Conservation (phyloP, 2,797 vertebrate species). For the Apogon hyalosoma region DNA sequence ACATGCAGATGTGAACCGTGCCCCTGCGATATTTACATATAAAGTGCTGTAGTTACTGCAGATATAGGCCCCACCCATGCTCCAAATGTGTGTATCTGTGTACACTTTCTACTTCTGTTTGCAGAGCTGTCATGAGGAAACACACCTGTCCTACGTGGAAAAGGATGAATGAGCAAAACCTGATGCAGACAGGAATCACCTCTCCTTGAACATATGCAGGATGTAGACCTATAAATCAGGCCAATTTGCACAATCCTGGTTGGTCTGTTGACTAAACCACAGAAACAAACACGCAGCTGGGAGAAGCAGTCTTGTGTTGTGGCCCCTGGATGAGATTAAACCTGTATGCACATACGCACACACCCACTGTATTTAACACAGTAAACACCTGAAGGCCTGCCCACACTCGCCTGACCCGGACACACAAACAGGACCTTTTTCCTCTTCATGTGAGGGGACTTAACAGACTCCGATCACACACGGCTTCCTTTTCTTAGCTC, state of each 20-base stretch:
- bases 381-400: slow-evolving; percentile 62
- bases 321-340: slow-evolving; percentile 25
- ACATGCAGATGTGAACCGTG: slow-evolving; percentile 27
- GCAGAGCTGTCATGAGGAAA: slow-evolving; percentile 55
- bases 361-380: slow-evolving; percentile 54
- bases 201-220: slow-evolving; percentile 41
- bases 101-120: slow-evolving; percentile 51
- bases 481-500: no score
- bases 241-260: slow-evolving; percentile 10
- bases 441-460: no score
- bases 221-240: slow-evolving; percentile 32
- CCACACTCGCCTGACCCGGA: slow-evolving; percentile 53
- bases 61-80: slow-evolving; percentile 36
- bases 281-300: slow-evolving; percentile 17
- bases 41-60: slow-evolving; percentile 20
- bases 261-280: neutral
- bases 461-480: no score
- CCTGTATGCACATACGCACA: slow-evolving; percentile 26
- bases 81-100: slow-evolving; percentile 13
- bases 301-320: slow-evolving; percentile 26
- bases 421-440: slow-evolving; percentile 31
- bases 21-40: slow-evolving; percentile 62
- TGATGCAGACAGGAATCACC: slow-evolving; percentile 13
- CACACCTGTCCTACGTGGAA: slow-evolving; percentile 63
- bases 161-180: slow-evolving; percentile 34